phyloP scores from a whole-genome alignment of 2,888 invertebrate genomes.

The Brachyopa scutellaris region DNA sequence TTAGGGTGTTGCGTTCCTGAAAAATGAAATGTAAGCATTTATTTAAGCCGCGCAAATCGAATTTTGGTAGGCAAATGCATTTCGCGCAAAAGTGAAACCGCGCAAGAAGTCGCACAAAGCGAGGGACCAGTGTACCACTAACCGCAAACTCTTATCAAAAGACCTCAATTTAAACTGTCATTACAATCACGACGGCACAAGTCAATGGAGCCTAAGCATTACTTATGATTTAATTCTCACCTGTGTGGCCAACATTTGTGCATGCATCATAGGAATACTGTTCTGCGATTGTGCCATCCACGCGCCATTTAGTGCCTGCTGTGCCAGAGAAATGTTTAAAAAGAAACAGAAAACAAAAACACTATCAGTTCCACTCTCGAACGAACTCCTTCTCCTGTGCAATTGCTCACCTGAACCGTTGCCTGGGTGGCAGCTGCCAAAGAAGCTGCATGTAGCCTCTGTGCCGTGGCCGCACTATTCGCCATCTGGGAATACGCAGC shows the following conservation, averaged over 20 bases:
- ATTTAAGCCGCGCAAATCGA: no score
- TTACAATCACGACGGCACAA: no score
- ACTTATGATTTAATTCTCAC: conserved; percentile 73
- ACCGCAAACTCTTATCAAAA: no score
- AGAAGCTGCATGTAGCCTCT: conserved; percentile 78
- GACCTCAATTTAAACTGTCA: no score
- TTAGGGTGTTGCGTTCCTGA: no score
- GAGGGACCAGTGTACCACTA: no score
- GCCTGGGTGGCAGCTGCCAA: conserved; percentile 81
- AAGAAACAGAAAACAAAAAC: conserved; percentile 30
- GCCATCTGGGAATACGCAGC: conserved; percentile 62
- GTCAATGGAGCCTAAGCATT: no score
- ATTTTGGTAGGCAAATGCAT: no score
- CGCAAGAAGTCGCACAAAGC: no score
- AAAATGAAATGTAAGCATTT: no score
- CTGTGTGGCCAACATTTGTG: conserved; percentile 80
- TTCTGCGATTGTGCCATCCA: conserved; percentile 79
- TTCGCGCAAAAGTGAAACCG: no score
- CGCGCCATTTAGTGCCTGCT: conserved; percentile 76
- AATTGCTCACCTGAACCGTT: conserved; percentile 77
- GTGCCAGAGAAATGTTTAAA: conserved; percentile 8
- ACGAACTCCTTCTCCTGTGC: conserved; percentile 74
- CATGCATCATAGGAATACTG: conserved; percentile 79
- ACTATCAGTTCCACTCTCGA: conserved; percentile 63
- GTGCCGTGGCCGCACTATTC: conserved; percentile 63